Conservation (phyloP, 2,113 vertebrate genomes). For the Crotophaga sulcirostris region DNA sequence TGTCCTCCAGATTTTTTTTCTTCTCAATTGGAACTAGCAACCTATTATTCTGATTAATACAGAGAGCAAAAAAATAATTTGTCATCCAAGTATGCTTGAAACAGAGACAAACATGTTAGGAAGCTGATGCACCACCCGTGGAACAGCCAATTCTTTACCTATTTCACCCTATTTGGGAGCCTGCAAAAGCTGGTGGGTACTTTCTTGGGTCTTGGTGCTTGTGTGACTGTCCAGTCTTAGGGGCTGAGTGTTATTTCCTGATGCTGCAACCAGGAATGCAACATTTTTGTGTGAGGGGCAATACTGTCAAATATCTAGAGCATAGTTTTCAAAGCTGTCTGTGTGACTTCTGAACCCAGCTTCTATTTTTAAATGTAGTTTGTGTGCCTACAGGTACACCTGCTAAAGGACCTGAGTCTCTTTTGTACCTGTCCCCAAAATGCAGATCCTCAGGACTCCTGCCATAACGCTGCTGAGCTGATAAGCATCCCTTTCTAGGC, state of each 20-base stretch:
- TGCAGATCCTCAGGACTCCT: background rate
- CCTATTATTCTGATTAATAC: background rate
- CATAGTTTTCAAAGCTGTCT: background rate
- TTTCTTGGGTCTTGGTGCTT: accelerated
- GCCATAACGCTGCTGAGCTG: background rate
- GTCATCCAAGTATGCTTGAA: background rate
- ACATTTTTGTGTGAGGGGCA: background rate
- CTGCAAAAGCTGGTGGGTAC: background rate
- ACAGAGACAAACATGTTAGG: background rate
- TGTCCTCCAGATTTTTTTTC: background rate
- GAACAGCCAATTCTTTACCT: background rate
- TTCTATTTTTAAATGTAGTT: background rate
- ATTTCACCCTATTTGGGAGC: background rate
- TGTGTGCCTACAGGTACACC: background rate
- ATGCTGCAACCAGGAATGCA: background rate
- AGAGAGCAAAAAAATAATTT: background rate
- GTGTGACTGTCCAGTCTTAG: background rate
- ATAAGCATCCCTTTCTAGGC: background rate
- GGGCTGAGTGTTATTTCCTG: background rate
- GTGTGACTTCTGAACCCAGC: background rate
- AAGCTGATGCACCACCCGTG: background rate
- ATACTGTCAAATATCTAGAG: background rate
- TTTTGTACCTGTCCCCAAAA: background rate
- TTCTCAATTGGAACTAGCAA: background rate
- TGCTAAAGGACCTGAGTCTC: background rate